phyloP scores from a whole-genome alignment of 2,113 vertebrate species.

The Triplophysa siluroides region DNA sequence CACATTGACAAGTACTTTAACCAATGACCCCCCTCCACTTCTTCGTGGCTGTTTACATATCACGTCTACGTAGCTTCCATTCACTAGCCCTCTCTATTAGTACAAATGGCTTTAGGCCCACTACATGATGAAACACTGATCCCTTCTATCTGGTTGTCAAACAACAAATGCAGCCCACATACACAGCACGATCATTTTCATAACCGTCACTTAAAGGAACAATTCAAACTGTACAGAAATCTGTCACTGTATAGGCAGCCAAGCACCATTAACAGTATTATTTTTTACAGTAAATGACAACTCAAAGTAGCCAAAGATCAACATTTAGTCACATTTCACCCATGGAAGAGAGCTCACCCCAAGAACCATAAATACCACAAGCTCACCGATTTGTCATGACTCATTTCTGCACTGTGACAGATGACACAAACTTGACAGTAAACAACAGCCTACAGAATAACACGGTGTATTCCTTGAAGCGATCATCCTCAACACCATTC shows the following conservation, averaged over 20 bases:
- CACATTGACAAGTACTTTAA: constrained; percentile 9
- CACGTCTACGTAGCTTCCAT: background rate
- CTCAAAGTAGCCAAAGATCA: too few species aligned
- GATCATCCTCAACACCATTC: background rate
- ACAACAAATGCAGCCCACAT: background rate
- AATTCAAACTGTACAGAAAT: background rate
- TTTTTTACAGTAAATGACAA: too few species aligned
- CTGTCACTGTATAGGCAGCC: too few species aligned
- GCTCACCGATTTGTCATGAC: background rate
- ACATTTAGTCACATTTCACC: too few species aligned
- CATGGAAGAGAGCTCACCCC: too few species aligned
- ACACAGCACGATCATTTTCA: background rate
- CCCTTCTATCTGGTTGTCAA: constrained; percentile 4
- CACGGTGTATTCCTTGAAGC: background rate
- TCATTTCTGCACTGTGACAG: background rate
- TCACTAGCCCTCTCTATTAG: constrained; percentile 9
- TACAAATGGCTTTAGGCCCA: background rate
- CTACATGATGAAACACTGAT: constrained; percentile 12
- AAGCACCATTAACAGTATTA: background rate
- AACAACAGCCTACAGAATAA: background rate
- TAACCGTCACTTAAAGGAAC: background rate
- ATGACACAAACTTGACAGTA: background rate
- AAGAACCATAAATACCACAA: constrained; percentile 21
- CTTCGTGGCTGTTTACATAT: constrained; percentile 18
- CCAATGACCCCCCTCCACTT: constrained; percentile 9